Evolutionary conservation across 2,888 invertebrate genomes (phyloP).

Genomic region (Sisyra terminalis): DNA sequence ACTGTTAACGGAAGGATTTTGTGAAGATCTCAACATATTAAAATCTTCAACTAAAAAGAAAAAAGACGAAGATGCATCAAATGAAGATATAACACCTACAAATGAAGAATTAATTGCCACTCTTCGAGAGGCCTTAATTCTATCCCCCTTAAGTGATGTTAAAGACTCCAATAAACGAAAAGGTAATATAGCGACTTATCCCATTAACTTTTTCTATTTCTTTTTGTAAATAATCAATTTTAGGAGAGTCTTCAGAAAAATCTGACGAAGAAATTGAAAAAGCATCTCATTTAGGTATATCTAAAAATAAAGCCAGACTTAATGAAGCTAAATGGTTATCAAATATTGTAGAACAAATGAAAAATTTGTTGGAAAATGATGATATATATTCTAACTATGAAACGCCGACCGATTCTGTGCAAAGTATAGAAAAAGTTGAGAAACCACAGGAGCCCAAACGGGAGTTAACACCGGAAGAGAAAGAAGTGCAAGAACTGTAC

Average conservation of each 20-base stretch:
- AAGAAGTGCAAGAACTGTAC: constrained; percentile 60
- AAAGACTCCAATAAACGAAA: constrained; percentile 23
- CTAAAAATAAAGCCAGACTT: constrained; percentile 21
- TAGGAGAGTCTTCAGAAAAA: constrained; percentile 7
- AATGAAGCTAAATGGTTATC: constrained; percentile 25
- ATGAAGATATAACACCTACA: constrained; percentile 8
- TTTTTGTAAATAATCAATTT: constrained; percentile 6
- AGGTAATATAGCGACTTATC: constrained; percentile 16
- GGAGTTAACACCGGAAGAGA: constrained; percentile 43
- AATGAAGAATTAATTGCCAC: constrained; percentile 3
- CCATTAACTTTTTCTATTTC: neutral
- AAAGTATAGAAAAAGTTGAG: constrained; percentile 29
- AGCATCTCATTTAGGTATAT: constrained; percentile 14
- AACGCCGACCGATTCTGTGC: neutral
- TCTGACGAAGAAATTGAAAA: neutral
- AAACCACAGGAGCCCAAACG: constrained; percentile 27
- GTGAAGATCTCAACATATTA: constrained; percentile 11
- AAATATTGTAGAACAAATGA: constrained; percentile 29
- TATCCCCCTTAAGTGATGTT: constrained; percentile 11
- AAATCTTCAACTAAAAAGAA: constrained; percentile 6
- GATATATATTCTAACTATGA: constrained; percentile 10
- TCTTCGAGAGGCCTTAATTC: constrained; percentile 2
- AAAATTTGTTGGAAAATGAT: constrained; percentile 28
- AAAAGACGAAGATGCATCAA: constrained; percentile 10
- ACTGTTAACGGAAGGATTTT: no score